phyloP scores from a whole-genome alignment of 2,113 vertebrate species.

The Pongo pygmaeus region DNA sequence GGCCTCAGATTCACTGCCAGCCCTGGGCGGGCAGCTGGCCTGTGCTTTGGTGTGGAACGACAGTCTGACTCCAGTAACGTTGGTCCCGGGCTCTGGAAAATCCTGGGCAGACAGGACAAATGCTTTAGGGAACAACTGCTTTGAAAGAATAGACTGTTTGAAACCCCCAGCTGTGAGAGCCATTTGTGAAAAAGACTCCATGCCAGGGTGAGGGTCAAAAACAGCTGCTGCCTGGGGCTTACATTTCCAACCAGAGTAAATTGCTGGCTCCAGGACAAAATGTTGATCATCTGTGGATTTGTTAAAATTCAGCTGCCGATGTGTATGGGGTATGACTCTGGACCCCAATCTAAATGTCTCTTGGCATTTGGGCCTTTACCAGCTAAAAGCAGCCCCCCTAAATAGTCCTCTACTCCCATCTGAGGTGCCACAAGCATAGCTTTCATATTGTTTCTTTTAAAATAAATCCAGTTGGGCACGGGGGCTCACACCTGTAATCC shows the following conservation, averaged over 20 bases:
- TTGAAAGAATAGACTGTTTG: conserved; percentile 50
- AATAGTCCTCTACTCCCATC: accelerated
- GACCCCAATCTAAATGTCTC: background rate
- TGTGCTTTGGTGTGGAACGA: background rate
- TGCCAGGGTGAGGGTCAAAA: background rate
- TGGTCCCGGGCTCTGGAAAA: background rate
- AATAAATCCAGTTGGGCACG: no score
- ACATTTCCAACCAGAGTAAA: conserved; percentile 31
- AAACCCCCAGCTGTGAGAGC: conserved; percentile 32
- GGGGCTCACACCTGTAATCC: no score
- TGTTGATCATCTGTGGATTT: background rate
- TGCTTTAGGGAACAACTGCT: conserved; percentile 54
- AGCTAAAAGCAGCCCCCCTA: background rate
- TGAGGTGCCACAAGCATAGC: accelerated
- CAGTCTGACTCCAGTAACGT: background rate
- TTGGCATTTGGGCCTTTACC: background rate
- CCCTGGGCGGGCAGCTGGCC: background rate
- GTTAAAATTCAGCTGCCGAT: conserved; percentile 54
- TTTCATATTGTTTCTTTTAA: accelerated
- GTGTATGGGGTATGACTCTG: background rate
- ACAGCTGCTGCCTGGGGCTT: conserved; percentile 63
- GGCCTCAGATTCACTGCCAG: background rate
- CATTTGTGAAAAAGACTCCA: conserved; percentile 28
- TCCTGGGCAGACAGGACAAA: conserved; percentile 1
- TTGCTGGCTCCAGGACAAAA: conserved; percentile 16